phyloP scores from a whole-genome alignment of 2,113 vertebrate species.

The Copsychus sechellarum region DNA sequence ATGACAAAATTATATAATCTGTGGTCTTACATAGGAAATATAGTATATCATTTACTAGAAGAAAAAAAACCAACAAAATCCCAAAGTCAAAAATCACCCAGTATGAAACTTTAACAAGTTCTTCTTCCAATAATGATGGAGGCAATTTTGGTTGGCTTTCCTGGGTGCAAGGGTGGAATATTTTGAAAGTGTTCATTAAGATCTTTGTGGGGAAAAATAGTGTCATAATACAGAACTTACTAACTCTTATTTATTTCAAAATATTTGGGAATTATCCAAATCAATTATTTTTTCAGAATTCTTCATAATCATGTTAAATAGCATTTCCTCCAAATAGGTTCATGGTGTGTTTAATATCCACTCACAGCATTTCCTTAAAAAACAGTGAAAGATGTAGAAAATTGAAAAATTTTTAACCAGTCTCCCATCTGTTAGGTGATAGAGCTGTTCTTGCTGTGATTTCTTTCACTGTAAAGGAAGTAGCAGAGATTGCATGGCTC shows the following conservation, averaged over 20 bases:
- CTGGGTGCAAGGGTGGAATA: not conserved
- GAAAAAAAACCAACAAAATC: fast-evolving
- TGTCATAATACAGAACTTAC: not conserved
- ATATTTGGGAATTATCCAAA: not conserved
- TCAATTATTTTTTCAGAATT: not conserved
- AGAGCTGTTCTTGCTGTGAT: not conserved
- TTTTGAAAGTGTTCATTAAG: not conserved
- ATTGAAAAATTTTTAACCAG: not conserved
- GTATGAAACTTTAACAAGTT: not conserved
- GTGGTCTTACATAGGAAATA: not conserved
- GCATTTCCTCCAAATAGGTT: not conserved
- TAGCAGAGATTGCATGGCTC: not conserved
- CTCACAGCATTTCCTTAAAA: not conserved
- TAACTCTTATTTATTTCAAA: not conserved
- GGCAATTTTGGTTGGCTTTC: not conserved
- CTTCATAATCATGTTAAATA: not conserved
- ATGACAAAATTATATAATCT: not conserved
- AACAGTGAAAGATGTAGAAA: not conserved
- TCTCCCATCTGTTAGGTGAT: not conserved
- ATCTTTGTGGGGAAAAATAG: not conserved
- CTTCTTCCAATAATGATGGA: not conserved
- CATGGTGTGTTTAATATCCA: not conserved
- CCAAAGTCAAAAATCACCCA: fast-evolving
- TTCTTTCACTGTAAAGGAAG: not conserved
- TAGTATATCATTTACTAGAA: not conserved